Percentiles rank a stretch among this genome's conserved stretches.
phyloP scores from a whole-genome alignment of 2,888 invertebrate species.

The Drosophila leonis region DNA sequence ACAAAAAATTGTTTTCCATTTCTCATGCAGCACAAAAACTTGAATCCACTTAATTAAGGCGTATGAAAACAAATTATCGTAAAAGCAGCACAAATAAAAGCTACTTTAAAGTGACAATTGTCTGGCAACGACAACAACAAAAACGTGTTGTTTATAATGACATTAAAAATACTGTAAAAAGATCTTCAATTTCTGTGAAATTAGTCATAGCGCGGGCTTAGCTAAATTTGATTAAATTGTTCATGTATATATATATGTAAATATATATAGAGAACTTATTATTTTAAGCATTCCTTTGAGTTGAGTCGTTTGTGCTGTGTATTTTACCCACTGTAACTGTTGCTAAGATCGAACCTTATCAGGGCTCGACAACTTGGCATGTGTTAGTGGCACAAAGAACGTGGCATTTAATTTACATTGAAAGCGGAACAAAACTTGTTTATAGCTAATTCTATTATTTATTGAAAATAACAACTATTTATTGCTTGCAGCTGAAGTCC shows the following conservation, averaged over 20 bases:
- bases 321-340: constrained; percentile 3
- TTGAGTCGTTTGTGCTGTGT: neutral
- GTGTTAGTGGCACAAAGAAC: neutral
- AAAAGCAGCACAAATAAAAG: constrained; percentile 8
- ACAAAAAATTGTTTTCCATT: constrained; percentile 18
- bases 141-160: constrained; percentile 13
- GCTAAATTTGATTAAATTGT: constrained; percentile 20
- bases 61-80: constrained; percentile 42
- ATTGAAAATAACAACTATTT: constrained; percentile 4
- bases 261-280: neutral
- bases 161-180: constrained; percentile 19
- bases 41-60: constrained; percentile 56
- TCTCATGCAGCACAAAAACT: constrained; percentile 22
- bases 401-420: constrained; percentile 9
- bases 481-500: too few species aligned
- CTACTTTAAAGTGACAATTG: constrained; percentile 14
- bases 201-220: constrained; percentile 17
- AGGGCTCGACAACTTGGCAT: neutral
- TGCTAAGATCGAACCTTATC: constrained; percentile 23
- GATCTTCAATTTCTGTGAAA: neutral
- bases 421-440: constrained; percentile 8
- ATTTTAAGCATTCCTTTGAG: neutral
- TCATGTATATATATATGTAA: neutral
- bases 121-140: neutral
- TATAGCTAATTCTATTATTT: neutral